These are phyloP conservation scores for Scolopax rusticola DNA, from an alignment of 2,797 vertebrate species.

Conservation along the genomic window DNA sequence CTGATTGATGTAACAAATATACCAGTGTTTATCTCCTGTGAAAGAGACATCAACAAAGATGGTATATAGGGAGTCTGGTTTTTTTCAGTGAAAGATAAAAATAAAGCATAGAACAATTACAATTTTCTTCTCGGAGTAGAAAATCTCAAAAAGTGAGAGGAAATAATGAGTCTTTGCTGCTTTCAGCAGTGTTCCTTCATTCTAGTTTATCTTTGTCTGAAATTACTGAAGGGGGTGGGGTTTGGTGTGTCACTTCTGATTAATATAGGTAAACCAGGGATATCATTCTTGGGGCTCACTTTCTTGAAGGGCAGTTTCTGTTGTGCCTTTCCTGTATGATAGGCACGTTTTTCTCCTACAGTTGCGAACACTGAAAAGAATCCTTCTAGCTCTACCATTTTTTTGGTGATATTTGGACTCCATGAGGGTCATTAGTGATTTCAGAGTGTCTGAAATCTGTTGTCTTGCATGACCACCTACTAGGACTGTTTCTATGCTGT, in stretches of 20 bases:
- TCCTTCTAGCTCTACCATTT: background rate
- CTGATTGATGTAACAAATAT: background rate
- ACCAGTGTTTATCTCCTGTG: background rate
- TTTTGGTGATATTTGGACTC: background rate
- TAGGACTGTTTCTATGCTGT: background rate
- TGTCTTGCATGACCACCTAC: background rate
- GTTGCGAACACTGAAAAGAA: background rate
- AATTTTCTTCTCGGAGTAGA: background rate
- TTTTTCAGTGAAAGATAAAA: background rate
- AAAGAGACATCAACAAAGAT: background rate
- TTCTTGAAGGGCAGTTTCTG: background rate
- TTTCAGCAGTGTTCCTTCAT: background rate
- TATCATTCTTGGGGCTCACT: rapidly evolving
- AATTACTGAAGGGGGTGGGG: background rate
- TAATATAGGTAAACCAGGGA: background rate
- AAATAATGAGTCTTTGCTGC: background rate
- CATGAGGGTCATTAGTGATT: background rate
- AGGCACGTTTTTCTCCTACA: background rate
- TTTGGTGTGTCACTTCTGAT: background rate
- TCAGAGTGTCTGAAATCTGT: background rate
- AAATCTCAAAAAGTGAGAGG: background rate
- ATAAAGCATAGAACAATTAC: background rate
- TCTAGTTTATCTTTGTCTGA: background rate
- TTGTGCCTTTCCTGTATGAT: background rate
- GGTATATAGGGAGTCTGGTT: background rate